Evolutionary conservation across 2,113 vertebrate genomes (phyloP), one percentile per base, ranked within the genome.

Genomic region (Pan troglodytes): DNA sequence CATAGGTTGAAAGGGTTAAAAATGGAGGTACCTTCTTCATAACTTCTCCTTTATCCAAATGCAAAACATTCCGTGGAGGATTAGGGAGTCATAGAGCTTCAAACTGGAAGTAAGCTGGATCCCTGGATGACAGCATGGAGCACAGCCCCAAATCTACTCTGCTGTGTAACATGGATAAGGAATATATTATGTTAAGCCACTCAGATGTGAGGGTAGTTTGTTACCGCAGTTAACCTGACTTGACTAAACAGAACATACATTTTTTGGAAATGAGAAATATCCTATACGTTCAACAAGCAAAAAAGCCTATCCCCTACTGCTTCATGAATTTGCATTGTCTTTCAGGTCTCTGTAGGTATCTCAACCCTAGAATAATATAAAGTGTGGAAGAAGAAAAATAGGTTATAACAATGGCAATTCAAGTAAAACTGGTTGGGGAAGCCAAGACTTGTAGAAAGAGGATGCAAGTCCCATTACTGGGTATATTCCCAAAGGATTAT

Each of bases 181-280:
- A 82, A 55, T 10, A 9, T 25, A 61, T 55, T 10, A 9, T 20
- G 52, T 48, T 78, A 92, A 84, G 40, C 3, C 27, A 68, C 64
- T 75, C 43, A 92, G 45, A 94, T 80, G 2, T 48, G n/a, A 91
- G 50, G 17, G 48, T 17, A 73, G 16, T 38, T 88, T 79, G 8
- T 59, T 75, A 80, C 3, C 38, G n/a, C 18, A 93, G 16, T 59
- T 75, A 92, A 35, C 61, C 40, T 85, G 22, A 80, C 55, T 89
- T 40, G 14, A 85, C 55, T 81, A 91, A 87, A 82, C 0, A 83
- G 57, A 38, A 57, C 17, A 13, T 22, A 18, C 27, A 82, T 90
- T 92, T 85, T 88, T 78, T 57, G 18, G 13, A 94, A 84, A 16
- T 48, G 18, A 75, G 92, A 97, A 92, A 79, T 91, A 90, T 57